phyloP scores from a whole-genome alignment of 2,797 vertebrate species.

The Cirrhinus mrigala region DNA sequence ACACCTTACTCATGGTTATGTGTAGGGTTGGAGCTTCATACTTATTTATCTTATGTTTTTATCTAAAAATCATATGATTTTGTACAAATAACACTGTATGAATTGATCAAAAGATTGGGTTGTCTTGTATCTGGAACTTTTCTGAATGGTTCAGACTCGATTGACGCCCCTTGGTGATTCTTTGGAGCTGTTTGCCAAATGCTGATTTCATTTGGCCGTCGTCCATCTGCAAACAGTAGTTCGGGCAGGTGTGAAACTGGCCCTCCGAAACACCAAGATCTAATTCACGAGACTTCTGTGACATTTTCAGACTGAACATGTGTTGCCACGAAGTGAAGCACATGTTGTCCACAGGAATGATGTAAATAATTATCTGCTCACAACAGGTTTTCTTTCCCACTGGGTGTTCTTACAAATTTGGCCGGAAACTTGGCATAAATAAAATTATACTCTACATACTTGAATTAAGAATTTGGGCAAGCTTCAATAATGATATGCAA shows the following conservation, averaged over 20 bases:
- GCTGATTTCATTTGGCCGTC: slow-evolving; percentile 49
- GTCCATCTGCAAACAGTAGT: slow-evolving; percentile 49
- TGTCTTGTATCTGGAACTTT: slow-evolving; percentile 59
- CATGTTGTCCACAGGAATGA: slow-evolving; percentile 52
- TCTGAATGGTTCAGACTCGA: slow-evolving; percentile 48
- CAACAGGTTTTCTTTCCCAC: slow-evolving; percentile 52
- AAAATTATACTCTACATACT: slow-evolving; percentile 7
- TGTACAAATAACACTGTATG: background rate
- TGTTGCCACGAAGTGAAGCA: slow-evolving; percentile 47
- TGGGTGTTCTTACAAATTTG: slow-evolving; percentile 42
- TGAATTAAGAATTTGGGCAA: background rate
- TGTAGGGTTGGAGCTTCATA: no score
- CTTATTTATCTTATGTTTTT: no score
- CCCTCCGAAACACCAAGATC: slow-evolving; percentile 22
- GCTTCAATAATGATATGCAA: background rate
- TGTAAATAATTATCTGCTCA: slow-evolving; percentile 62
- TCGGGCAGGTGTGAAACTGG: slow-evolving; percentile 41
- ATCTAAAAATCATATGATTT: no score
- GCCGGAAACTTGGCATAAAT: slow-evolving; percentile 20
- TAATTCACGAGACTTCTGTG: slow-evolving; percentile 46
- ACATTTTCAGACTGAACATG: slow-evolving; percentile 50
- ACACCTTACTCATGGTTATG: background rate
- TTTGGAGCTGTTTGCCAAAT: slow-evolving; percentile 55
- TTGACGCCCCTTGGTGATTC: slow-evolving; percentile 48
- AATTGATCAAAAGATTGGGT: slow-evolving; percentile 27